Base-by-base conservation (phyloP, 2,888 invertebrate genomes). In the Leptopterna dolabrata region DNA sequence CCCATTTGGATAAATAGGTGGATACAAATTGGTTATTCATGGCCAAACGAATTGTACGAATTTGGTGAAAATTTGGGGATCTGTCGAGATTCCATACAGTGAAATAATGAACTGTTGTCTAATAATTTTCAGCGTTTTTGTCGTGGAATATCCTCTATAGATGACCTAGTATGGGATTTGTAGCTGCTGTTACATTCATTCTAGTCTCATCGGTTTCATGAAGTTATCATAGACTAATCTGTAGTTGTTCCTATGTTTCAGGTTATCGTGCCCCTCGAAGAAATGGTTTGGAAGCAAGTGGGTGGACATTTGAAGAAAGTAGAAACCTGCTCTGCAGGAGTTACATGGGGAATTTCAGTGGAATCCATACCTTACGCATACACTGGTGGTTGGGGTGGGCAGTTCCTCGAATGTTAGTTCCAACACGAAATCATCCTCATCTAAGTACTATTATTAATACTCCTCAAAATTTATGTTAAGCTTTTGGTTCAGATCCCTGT, bases 291-390 rank as follows among this genome's bases (percentile, higher is more conserved):
- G 97, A 93, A 96, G 63, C 96, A 96, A 92, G 94, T 97, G 90
- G 97, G 97, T 6, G 98, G 98, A 0, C 97, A 98, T 92, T 93
- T 98, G 89, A 94, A 95, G 88, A 94, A 94, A 90, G 94, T 98
- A 0, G 97, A 96, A 91, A 94, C 95, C 80, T 95, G 96, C 91
- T 93, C 94, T 85, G 93, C 93, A 85, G 97, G 96, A n/a, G 94
- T 97, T 16, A 95, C 96, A n/a, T 98, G 98, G 98, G 97, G 96
- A 0, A 94, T 98, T 89, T 96, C 97, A 24, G 96, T 96, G 91
- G 97, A 98, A 91, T 95, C 95, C 90, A 95, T 96, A 41, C 95
- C 95, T n/a, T 98, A 97, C 96, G 95, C 96, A 4, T 97, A 97
- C 91, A 96, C 96, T 14, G 96, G 96, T 6, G 97, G 97, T 73